These are phyloP conservation scores for Phrixothrix hirtus DNA, from an alignment of 2,888 invertebrate species.

Conservation along the genomic window DNA sequence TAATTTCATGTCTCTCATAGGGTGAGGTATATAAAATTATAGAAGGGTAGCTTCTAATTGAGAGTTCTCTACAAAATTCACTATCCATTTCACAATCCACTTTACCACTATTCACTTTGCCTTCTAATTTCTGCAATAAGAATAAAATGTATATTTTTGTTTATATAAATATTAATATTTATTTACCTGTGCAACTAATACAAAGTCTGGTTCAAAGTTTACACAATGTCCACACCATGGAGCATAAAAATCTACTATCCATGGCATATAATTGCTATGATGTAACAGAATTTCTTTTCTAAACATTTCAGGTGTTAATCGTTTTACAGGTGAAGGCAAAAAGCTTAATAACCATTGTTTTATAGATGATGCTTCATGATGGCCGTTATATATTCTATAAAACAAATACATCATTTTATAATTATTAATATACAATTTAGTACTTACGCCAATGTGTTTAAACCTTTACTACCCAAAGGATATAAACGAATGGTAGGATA, in stretches of 20 bases:
- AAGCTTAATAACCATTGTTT: slow-evolving; percentile 66
- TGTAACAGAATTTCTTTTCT: slow-evolving; percentile 58
- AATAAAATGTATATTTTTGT: no score
- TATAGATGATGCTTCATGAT: slow-evolving; percentile 65
- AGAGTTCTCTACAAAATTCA: slow-evolving; percentile 59
- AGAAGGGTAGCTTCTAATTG: slow-evolving; percentile 64
- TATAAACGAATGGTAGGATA: slow-evolving; percentile 73
- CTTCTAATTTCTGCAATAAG: slow-evolving; percentile 60
- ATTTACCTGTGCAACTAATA: slow-evolving; percentile 64
- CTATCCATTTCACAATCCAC: slow-evolving; percentile 66
- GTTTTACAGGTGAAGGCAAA: slow-evolving; percentile 62
- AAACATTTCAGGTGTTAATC: slow-evolving; percentile 56
- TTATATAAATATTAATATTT: no score
- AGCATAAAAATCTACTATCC: slow-evolving; percentile 70
- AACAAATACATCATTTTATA: neutral
- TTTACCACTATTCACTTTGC: slow-evolving; percentile 63
- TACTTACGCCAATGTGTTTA: slow-evolving; percentile 59
- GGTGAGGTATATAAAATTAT: slow-evolving; percentile 58
- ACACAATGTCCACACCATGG: slow-evolving; percentile 70
- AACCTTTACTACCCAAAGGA: slow-evolving; percentile 60
- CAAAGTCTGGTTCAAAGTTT: slow-evolving; percentile 70
- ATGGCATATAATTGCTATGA: slow-evolving; percentile 50
- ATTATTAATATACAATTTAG: neutral
- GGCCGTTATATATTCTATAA: slow-evolving; percentile 63
- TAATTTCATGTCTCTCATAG: slow-evolving; percentile 43